Conservation (phyloP, 2,888 invertebrate genomes). For the Poecilus cupreus region DNA sequence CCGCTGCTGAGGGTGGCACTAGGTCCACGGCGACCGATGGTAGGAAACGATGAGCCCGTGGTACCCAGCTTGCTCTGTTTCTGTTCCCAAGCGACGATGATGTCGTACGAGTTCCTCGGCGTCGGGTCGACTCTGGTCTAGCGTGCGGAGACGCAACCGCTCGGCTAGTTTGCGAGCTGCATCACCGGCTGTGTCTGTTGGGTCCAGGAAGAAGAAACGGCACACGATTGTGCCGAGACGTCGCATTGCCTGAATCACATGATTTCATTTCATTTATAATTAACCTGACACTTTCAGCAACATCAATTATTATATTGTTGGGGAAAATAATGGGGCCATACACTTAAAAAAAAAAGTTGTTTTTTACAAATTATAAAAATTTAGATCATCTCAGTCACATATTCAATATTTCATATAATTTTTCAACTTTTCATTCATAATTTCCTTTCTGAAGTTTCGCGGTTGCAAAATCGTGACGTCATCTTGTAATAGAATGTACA, state of each 20-base stretch:
- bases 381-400: too few relatives aligned
- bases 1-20: constrained; percentile 87
- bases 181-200: constrained; percentile 94
- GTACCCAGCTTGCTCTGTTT: constrained; percentile 76
- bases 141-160: constrained; percentile 86
- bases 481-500: too few relatives aligned
- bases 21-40: constrained; percentile 75
- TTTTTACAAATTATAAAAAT: too few relatives aligned
- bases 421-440: too few relatives aligned
- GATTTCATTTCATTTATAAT: too few relatives aligned
- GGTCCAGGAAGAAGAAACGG: constrained; percentile 95
- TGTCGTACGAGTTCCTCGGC: constrained; percentile 94
- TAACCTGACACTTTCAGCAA: too few relatives aligned
- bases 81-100: constrained; percentile 96
- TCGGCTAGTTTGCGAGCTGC: constrained; percentile 92
- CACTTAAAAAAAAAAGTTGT: too few relatives aligned
- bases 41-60: constrained; percentile 74
- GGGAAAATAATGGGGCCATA: too few relatives aligned
- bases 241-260: constrained; percentile 86
- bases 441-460: too few relatives aligned
- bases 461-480: too few relatives aligned
- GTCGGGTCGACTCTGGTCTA: constrained; percentile 90
- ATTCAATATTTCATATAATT: too few relatives aligned
- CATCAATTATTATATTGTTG: too few relatives aligned
- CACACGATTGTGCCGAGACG: constrained; percentile 94